phyloP scores from a whole-genome alignment of 1,140 invertebrate species.

The Vanessa tameamea region DNA sequence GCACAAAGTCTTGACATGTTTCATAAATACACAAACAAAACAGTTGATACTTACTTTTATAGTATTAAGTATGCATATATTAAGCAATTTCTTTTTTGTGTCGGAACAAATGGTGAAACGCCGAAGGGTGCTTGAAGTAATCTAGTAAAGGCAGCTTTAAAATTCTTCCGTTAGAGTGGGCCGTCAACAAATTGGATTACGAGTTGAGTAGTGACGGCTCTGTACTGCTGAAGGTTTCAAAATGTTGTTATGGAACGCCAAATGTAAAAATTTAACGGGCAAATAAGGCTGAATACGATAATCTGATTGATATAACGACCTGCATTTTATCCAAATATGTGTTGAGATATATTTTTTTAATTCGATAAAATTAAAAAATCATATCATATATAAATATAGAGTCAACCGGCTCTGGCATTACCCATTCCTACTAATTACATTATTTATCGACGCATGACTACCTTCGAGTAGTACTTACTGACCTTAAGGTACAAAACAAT shows the following conservation, averaged over 20 bases:
- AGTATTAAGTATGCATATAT: neutral
- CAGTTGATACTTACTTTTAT: constrained; percentile 9
- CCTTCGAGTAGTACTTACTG: too few species aligned
- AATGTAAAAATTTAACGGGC: constrained; percentile 52
- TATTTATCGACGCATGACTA: too few species aligned
- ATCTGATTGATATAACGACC: neutral
- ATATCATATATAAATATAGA: too few species aligned
- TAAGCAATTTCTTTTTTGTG: constrained; percentile 36
- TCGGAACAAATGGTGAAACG: constrained; percentile 30
- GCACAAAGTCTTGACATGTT: neutral
- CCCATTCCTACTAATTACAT: too few species aligned
- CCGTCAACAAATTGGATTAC: constrained; percentile 72
- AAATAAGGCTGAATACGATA: constrained; percentile 34
- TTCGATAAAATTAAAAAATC: too few species aligned
- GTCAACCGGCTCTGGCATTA: too few species aligned
- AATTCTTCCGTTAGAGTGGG: constrained; percentile 58
- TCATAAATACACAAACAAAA: constrained; percentile 21
- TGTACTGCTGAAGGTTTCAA: constrained; percentile 62
- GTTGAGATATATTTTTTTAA: too few species aligned
- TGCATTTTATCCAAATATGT: neutral
- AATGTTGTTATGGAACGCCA: constrained; percentile 57
- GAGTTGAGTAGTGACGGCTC: constrained; percentile 52
- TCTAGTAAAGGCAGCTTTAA: constrained; percentile 61
- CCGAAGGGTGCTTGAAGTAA: constrained; percentile 50
- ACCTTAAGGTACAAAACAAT: too few species aligned